Base-by-base conservation (phyloP, 2,113 vertebrate species). In the Lutjanus erythropterus region DNA sequence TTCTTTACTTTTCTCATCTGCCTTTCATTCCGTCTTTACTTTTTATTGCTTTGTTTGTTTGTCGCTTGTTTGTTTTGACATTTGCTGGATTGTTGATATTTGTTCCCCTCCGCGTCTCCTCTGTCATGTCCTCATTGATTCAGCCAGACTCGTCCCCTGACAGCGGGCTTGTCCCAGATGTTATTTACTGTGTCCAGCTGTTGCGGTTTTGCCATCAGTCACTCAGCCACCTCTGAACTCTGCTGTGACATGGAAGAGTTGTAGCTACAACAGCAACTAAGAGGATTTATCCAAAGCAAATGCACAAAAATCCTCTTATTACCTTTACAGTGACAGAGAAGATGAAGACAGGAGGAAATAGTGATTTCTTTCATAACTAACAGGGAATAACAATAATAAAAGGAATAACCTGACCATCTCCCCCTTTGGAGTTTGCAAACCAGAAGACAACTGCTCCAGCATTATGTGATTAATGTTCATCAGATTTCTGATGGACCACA, bases 241-340 rank as follows among this genome's bases (percentile, higher is more conserved):
- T 33, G 80, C 70, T 53, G 19, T 66, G 52, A 58, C 64, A 71
- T n/a, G 50, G 52, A 31, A 44, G 71, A 85, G 46, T 56, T 47
- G 80, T 85, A 41, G 70, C 61, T 52, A 52, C 47, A 21, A 41
- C 52, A 42, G 2, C 52, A 42, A 3, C 47, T 70, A 71, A 81
- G 85, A 86, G 83, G 75, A 85, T 88, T 87, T 66, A 66, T 44
- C 71, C 71, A 83, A 71, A 19, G 23, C 77, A 83, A 84, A 83
- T 9, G 37, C 27, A 21, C 46, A 69, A 41, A 52, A 74, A 83
- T 66, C 53, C 39, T 71, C 71, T 50, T 67, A 58, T 25, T 58
- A 2, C 21, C 25, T 49, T 71, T 16, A 49, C 31, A 44, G 10
- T 8, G 11, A 23, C 18, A n/a, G 56, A 21, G 11, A n/a, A n/a